Base-by-base conservation (phyloP, 1,140 invertebrate species). In the Dermatophagoides farinae region DNA sequence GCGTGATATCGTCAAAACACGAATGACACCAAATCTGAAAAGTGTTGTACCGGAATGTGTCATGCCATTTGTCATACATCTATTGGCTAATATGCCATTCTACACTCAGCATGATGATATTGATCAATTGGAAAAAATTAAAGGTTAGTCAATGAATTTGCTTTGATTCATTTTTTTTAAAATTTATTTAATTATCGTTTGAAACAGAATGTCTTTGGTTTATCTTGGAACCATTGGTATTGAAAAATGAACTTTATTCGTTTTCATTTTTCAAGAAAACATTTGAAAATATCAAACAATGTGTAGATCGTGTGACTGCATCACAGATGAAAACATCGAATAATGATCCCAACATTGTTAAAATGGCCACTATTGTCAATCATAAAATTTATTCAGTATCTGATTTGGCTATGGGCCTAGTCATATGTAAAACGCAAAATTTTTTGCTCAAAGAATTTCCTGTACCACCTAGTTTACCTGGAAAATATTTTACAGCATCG, bases 361-460 rank as follows among this genome's bases (percentile, higher is more conserved):
- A 41, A 16, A 55, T 60, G n/a, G 59, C 64, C 10, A 63, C 61
- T 1, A 51, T 57, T 25, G 61, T 51, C 14, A 65, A 65, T 46
- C 64, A 93, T 86, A 95, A 91, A 86, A 75, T 97, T 67, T 96
- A 89, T 83, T 85, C 89, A 46, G 81, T 92, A 53, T 95, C 90
- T 76, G 92, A 97, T 77, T 76, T 96, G 58, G 86, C 89, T 8
- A 82, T 91, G 74, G 84, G 86, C 61, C 76, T 96, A 61, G 82
- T 96, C 66, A 79, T 86, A 71, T 79, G 83, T 18, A 86, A 86
- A 67, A 82, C 86, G n/a, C 81, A 79, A 25, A 87, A 80, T 70
- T 88, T 87, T 70, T 86, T 90, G 66, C 75, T 89, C 72, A 87
- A 88, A 70, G 86, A 91, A 68, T 85, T 86, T 69, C 84, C 85